These are phyloP conservation scores for Pocota personata DNA, from an alignment of 2,888 invertebrate species.

Conservation along the genomic window DNA sequence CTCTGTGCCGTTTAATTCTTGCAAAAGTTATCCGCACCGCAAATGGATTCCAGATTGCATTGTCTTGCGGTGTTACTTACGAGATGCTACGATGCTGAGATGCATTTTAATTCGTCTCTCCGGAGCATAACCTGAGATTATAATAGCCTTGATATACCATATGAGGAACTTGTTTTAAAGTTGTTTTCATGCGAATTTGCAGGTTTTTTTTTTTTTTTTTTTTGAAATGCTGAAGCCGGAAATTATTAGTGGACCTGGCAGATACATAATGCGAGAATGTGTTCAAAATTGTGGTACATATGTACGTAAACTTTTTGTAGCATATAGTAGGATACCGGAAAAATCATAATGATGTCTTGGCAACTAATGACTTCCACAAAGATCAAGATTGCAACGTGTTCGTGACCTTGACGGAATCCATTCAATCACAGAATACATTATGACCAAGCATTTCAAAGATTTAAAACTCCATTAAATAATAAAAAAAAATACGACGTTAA, in stretches of 20 bases:
- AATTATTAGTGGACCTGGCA: not conserved
- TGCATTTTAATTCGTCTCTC: not conserved
- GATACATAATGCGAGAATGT: too few relatives aligned
- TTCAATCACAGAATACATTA: not conserved
- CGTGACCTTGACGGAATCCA: not conserved
- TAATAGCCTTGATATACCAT: not conserved
- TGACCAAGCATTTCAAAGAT: not conserved
- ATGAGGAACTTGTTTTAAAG: not conserved
- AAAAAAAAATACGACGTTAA: not conserved
- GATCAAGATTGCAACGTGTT: not conserved
- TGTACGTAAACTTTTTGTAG: not conserved
- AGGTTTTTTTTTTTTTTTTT: not conserved
- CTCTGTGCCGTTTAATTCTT: not conserved
- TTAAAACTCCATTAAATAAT: not conserved
- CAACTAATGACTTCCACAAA: not conserved
- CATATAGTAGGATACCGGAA: not conserved
- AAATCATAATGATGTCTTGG: not conserved
- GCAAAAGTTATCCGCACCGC: not conserved
- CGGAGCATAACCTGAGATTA: not conserved
- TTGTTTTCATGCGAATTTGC: not conserved
- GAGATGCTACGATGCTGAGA: too few relatives aligned
- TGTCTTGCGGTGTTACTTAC: not conserved
- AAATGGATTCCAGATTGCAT: not conserved
- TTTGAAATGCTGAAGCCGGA: not conserved
- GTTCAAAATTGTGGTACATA: too few relatives aligned